Evolutionary conservation across 2,888 invertebrate genomes (phyloP).

Genomic region (Acleris laterana): DNA sequence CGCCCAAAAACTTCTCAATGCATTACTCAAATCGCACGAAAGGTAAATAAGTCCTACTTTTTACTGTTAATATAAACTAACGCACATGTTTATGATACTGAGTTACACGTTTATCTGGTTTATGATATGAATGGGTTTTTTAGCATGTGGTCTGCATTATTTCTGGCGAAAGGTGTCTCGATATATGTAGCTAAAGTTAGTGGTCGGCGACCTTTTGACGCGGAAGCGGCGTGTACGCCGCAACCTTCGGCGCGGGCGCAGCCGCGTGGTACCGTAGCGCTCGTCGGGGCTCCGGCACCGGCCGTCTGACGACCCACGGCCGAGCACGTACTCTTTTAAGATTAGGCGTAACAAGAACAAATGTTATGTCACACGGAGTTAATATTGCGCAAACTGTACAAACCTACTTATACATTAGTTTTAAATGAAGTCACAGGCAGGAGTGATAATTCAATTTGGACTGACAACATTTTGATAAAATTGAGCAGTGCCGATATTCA

Average conservation of each 20-base stretch:
- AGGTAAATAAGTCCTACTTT: neutral
- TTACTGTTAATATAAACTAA: neutral
- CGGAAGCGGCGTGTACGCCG: constrained; percentile 55
- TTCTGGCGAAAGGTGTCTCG: constrained; percentile 28
- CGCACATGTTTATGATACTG: too few relatives aligned
- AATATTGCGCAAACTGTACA: neutral
- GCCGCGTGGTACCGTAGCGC: constrained; percentile 2
- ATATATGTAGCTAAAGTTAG: constrained; percentile 35
- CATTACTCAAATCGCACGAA: constrained; percentile 18
- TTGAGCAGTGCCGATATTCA: too few relatives aligned
- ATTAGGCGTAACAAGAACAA: constrained; percentile 22
- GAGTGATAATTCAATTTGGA: too few relatives aligned
- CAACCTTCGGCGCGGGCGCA: constrained; percentile 56
- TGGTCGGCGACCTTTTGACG: constrained; percentile 58
- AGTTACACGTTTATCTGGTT: neutral
- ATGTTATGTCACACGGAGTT: constrained; percentile 14
- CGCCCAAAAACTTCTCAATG: constrained; percentile 16
- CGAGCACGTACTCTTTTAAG: constrained; percentile 21
- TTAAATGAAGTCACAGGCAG: too few relatives aligned
- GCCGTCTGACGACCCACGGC: constrained; percentile 15
- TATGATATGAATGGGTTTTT: neutral
- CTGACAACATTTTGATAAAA: too few relatives aligned
- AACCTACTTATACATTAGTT: neutral
- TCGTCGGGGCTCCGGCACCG: constrained; percentile 8
- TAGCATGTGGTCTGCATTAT: neutral